Percentiles rank a stretch among this genome's conserved stretches.
phyloP scores from a whole-genome alignment of 2,888 invertebrate genomes.

The Pyrrhosoma nymphula region DNA sequence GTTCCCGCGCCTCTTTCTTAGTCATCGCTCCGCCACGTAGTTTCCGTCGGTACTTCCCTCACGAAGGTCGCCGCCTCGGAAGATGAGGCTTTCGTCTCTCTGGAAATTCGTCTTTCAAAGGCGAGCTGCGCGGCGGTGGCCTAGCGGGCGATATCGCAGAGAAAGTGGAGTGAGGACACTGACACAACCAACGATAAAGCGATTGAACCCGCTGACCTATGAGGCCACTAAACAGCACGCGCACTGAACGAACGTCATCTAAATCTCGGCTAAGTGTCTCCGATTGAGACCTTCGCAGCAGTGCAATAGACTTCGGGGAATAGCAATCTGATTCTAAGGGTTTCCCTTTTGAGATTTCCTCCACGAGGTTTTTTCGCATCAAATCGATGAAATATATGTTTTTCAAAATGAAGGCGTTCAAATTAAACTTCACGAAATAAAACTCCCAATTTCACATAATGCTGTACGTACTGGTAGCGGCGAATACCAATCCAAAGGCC shows the following conservation, averaged over 20 bases:
- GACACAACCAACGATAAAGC: not conserved
- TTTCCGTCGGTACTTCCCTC: conserved; percentile 18
- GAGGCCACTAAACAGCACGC: not conserved
- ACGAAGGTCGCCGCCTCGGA: not conserved
- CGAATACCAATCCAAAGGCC: no score
- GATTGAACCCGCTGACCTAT: not conserved
- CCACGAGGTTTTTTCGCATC: no score
- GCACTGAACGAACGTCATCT: not conserved
- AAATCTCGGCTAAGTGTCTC: not conserved
- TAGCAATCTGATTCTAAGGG: no score
- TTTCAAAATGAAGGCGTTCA: no score
- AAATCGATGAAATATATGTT: no score
- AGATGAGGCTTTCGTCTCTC: not conserved
- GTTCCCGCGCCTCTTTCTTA: not conserved
- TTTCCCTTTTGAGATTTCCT: no score
- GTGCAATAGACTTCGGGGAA: not conserved
- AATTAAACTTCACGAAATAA: no score
- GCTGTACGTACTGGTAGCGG: no score
- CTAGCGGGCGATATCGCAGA: not conserved
- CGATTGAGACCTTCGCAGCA: not conserved
- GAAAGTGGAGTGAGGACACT: not conserved
- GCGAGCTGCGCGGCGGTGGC: not conserved
- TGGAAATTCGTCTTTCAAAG: not conserved
- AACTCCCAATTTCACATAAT: no score
- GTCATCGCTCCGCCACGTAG: not conserved